Conservation (phyloP, 2,113 vertebrate genomes). For the Cochlearius cochlearius region DNA sequence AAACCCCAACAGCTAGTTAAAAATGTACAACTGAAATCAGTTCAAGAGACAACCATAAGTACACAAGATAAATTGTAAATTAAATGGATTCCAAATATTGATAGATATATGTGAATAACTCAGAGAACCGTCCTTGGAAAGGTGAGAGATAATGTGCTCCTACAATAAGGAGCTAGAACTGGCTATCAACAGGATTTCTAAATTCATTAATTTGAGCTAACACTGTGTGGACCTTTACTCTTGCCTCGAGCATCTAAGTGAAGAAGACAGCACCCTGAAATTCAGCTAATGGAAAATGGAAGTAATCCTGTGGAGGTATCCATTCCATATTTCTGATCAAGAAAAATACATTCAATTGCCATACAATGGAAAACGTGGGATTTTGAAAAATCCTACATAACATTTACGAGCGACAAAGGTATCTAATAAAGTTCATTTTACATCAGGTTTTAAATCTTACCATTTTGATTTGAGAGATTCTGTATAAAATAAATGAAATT, state of each 20-base stretch:
- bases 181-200: not conserved
- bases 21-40: not conserved
- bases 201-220: not conserved
- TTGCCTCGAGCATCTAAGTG: not conserved
- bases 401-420: not conserved
- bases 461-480: not conserved
- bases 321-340: not conserved
- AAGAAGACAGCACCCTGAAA: not conserved
- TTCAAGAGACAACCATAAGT: not conserved
- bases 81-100: not conserved
- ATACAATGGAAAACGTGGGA: rapidly evolving
- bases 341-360: not conserved
- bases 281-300: not conserved
- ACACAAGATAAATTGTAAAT: not conserved
- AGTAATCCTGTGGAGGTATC: not conserved
- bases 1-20: not conserved
- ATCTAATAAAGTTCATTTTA: not conserved
- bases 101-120: not conserved
- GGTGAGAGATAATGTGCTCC: not conserved
- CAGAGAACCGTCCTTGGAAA: not conserved
- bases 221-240: not conserved
- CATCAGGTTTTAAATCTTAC: not conserved
- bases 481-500: not conserved
- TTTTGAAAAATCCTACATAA: not conserved
- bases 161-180: not conserved